phyloP scores from a whole-genome alignment of 2,888 invertebrate genomes.

The Cenopis cana region DNA sequence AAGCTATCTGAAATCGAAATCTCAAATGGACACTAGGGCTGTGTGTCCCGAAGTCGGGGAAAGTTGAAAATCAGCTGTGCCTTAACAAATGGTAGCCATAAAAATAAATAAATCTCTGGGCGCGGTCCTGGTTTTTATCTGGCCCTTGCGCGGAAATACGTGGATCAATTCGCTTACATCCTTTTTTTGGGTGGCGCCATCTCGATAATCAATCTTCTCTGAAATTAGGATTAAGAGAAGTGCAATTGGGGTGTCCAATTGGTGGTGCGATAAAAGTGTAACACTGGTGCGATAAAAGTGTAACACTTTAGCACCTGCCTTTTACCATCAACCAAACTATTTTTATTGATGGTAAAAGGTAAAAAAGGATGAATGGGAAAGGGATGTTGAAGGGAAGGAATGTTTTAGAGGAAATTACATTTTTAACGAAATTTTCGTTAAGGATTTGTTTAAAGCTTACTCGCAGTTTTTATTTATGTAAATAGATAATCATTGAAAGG shows the following conservation, averaged over 20 bases:
- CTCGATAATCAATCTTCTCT: conserved; percentile 64
- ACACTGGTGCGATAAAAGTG: conserved; percentile 9
- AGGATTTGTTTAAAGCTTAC: too few species aligned
- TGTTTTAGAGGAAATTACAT: neutral
- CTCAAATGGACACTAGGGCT: conserved; percentile 30
- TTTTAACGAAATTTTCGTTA: too few species aligned
- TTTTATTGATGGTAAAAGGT: neutral
- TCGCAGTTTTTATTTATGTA: too few species aligned
- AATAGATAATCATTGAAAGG: neutral
- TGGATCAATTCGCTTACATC: conserved; percentile 62
- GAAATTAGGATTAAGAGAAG: conserved; percentile 55
- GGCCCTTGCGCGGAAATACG: conserved; percentile 58
- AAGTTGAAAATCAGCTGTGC: conserved; percentile 60
- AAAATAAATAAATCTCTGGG: conserved; percentile 73
- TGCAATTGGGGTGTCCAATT: conserved; percentile 37
- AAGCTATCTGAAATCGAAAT: conserved; percentile 34
- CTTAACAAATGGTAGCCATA: conserved; percentile 68
- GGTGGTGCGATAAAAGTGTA: conserved; percentile 17
- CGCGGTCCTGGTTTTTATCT: conserved; percentile 62
- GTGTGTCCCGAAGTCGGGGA: conserved; percentile 50
- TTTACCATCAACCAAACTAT: neutral
- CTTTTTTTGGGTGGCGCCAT: conserved; percentile 59
- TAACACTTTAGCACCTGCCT: neutral
- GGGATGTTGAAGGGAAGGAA: neutral
- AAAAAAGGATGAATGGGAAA: too few species aligned